Evolutionary conservation across 2,113 vertebrate genomes (phyloP).

Genomic region (Leucoraja erinaceus): DNA sequence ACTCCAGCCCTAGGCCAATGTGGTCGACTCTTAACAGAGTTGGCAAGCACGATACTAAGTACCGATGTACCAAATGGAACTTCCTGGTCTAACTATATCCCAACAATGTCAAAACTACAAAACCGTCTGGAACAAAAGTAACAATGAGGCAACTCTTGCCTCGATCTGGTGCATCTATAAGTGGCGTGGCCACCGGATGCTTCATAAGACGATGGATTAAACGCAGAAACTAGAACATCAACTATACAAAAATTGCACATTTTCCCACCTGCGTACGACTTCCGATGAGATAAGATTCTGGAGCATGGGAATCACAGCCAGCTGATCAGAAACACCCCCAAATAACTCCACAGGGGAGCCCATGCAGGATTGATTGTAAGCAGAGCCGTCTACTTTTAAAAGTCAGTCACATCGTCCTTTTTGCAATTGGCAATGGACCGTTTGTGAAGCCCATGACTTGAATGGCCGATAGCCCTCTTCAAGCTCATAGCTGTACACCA

Average conservation of each 20-base stretch:
- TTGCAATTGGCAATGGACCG: background rate
- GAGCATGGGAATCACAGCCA: background rate
- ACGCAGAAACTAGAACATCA: background rate
- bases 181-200: background rate
- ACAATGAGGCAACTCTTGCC: background rate
- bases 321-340: conserved; percentile 4
- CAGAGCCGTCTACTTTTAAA: background rate
- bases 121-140: background rate
- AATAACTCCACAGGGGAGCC: background rate
- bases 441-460: background rate
- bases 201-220: background rate
- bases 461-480: background rate
- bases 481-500: background rate
- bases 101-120: background rate
- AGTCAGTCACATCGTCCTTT: background rate
- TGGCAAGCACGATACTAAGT: background rate
- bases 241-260: conserved; percentile 17
- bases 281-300: background rate
- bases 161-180: background rate
- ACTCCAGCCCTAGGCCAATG: background rate
- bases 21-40: background rate
- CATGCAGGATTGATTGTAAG: too few relatives aligned
- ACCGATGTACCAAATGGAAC: background rate
- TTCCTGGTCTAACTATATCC: background rate
- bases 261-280: background rate